Conservation (phyloP, 2,888 invertebrate species). For the Phengaris arion region DNA sequence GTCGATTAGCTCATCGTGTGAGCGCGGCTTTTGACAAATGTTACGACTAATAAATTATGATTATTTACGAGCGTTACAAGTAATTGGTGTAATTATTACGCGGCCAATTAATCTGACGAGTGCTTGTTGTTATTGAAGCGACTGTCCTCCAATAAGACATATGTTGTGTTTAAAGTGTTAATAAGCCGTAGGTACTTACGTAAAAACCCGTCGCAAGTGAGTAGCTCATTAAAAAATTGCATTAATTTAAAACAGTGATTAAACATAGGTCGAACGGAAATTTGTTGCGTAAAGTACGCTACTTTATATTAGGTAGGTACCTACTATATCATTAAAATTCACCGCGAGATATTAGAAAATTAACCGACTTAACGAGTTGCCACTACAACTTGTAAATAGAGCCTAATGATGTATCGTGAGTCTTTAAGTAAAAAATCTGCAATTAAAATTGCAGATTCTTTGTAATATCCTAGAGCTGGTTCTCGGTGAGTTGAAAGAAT, state of each 20-base stretch:
- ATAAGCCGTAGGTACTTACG: not conserved
- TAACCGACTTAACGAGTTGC: conserved; percentile 18
- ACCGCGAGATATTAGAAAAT: conserved; percentile 4
- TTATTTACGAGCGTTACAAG: conserved; percentile 63
- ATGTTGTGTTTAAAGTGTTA: not conserved
- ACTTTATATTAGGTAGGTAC: not conserved
- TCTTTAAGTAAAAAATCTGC: not conserved
- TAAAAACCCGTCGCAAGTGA: not conserved
- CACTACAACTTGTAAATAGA: conserved; percentile 13
- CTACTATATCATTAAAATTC: conserved; percentile 3
- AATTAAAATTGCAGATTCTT: conserved; percentile 8
- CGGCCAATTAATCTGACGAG: conserved; percentile 46
- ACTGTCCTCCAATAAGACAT: conserved; percentile 33
- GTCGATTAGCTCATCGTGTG: conserved; percentile 79
- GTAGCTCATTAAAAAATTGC: not conserved
- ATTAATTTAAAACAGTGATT: conserved; percentile 6
- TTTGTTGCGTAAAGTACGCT: not conserved
- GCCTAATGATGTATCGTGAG: conserved; percentile 15
- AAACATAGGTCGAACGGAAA: not conserved
- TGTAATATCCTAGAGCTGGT: not conserved
- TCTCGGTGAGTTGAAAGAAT: not conserved
- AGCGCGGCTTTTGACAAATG: conserved; percentile 78
- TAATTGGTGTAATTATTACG: conserved; percentile 63
- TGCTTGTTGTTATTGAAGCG: conserved; percentile 45
- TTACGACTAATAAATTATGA: conserved; percentile 70